Conservation (phyloP, 2,113 vertebrate species). For the Psilopogon haemacephalus region DNA sequence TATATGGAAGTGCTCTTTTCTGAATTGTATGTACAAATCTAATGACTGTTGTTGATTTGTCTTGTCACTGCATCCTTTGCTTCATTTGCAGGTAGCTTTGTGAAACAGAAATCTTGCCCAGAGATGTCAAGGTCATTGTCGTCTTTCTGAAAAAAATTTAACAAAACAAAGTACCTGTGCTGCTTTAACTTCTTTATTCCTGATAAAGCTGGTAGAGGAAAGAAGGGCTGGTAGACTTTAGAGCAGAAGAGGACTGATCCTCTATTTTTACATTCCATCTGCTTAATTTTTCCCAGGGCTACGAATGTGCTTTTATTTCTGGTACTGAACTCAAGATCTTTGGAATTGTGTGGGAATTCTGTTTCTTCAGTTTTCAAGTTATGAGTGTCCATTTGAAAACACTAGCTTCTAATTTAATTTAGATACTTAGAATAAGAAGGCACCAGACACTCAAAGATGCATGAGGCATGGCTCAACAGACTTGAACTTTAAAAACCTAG, state of each 20-base stretch:
- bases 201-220: neutral
- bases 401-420: neutral
- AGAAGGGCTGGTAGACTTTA: neutral
- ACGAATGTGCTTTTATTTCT: neutral
- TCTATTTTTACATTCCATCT: neutral
- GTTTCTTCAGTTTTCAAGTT: neutral
- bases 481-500: neutral
- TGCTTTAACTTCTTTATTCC: neutral
- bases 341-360: neutral
- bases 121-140: neutral
- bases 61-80: neutral
- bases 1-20: neutral
- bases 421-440: neutral
- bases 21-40: neutral
- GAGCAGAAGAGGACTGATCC: neutral
- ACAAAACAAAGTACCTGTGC: neutral
- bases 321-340: neutral
- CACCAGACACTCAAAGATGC: rapidly evolving
- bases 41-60: neutral
- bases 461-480: neutral
- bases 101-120: neutral
- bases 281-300: neutral
- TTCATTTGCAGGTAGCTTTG: neutral
- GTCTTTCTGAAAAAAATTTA: neutral
- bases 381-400: neutral